phyloP scores from a whole-genome alignment of 2,113 vertebrate genomes.

The Scytalopus superciliaris region DNA sequence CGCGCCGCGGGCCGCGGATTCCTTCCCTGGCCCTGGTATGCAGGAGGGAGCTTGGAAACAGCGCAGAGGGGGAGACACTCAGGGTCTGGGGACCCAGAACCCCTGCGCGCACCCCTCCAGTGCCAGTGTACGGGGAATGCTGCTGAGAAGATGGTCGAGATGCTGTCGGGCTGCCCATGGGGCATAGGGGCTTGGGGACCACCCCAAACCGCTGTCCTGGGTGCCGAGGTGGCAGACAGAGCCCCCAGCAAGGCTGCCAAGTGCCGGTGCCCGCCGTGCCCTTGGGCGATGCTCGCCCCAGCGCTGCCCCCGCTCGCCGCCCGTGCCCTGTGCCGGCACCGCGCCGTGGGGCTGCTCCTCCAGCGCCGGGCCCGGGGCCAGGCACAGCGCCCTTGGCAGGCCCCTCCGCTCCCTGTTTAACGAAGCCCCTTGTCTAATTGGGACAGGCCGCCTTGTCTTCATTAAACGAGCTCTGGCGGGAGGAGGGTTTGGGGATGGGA shows the following conservation, averaged over 20 bases:
- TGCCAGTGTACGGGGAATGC: neutral
- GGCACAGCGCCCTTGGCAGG: slow-evolving; percentile 47
- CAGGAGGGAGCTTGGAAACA: neutral
- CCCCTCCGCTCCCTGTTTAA: slow-evolving; percentile 26
- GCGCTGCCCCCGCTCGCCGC: neutral
- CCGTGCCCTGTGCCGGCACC: neutral
- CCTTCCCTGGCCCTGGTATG: slow-evolving; percentile 12
- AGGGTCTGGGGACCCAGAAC: neutral
- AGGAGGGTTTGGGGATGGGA: neutral
- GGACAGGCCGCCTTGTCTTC: slow-evolving; percentile 50
- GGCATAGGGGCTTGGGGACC: neutral
- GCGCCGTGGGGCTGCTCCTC: neutral
- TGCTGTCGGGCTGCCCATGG: neutral
- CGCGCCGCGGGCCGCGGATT: slow-evolving; percentile 26
- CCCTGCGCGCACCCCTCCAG: neutral
- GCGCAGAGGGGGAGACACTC: rapidly evolving
- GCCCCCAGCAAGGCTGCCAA: rapidly evolving
- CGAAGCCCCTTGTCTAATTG: slow-evolving; percentile 56
- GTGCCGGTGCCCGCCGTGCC: neutral
- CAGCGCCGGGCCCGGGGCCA: slow-evolving; percentile 43
- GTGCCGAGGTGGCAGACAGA: neutral
- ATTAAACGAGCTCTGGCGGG: slow-evolving; percentile 4
- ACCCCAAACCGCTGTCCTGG: rapidly evolving
- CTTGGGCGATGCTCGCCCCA: neutral
- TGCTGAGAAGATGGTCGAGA: neutral